Conservation (phyloP, 2,888 invertebrate species). For the Lissonota sp. region DNA sequence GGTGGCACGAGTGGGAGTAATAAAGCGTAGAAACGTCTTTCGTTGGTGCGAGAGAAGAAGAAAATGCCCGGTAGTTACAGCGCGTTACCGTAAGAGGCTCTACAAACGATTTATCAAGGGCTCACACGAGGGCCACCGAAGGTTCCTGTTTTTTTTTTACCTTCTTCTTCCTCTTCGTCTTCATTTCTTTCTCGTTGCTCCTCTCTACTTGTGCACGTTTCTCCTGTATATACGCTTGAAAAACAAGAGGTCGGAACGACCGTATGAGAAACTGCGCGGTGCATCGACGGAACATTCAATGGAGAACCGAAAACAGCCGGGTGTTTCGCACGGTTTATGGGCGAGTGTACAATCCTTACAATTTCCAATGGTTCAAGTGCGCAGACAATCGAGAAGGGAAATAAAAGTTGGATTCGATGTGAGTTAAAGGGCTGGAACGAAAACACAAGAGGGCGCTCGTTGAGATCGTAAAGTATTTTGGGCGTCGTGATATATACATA, state of each 20-base stretch:
- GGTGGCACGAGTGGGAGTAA: conserved; percentile 63
- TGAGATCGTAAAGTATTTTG: conserved; percentile 2
- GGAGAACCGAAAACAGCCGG: conserved; percentile 38
- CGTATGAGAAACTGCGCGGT: conserved; percentile 33
- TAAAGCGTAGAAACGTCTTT: conserved; percentile 62
- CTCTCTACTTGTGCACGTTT: conserved; percentile 23
- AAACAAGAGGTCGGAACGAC: conserved; percentile 7
- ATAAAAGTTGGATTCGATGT: conserved; percentile 7
- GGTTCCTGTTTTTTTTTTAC: conserved; percentile 44
- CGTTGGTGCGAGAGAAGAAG: conserved; percentile 55
- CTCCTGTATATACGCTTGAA: conserved; percentile 7
- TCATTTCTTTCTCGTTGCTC: conserved; percentile 10
- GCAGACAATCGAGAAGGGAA: not conserved
- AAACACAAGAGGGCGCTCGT: not conserved
- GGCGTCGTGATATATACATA: not conserved
- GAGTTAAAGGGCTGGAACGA: not conserved
- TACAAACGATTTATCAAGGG: conserved; percentile 65
- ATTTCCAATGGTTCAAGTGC: conserved; percentile 37
- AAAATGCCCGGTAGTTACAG: conserved; percentile 57
- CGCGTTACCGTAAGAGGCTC: conserved; percentile 42
- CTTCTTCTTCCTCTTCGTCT: conserved; percentile 7
- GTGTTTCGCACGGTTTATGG: conserved; percentile 49
- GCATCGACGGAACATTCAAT: conserved; percentile 22
- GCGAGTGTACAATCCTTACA: conserved; percentile 21
- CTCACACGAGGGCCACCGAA: conserved; percentile 57